Evolutionary conservation across 2,888 invertebrate species (phyloP).

Genomic region (Troilus luridus): DNA sequence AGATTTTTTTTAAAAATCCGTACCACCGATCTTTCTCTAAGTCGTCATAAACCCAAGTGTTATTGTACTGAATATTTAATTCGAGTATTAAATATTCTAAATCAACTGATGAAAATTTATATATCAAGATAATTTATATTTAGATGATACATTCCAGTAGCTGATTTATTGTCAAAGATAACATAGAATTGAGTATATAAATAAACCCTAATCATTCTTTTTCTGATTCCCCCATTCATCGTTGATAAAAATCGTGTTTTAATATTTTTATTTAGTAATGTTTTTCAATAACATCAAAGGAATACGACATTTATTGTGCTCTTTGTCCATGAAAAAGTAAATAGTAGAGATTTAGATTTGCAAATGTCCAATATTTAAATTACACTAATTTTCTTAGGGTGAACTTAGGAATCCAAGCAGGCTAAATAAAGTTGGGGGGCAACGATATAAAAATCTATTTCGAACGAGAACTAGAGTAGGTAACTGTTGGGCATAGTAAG

Average conservation of each 20-base stretch:
- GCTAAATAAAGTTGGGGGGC: not conserved
- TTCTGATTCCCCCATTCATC: not conserved
- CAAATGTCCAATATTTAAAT: not conserved
- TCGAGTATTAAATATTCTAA: not conserved
- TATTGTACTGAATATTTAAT: not conserved
- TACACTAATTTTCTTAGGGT: not conserved
- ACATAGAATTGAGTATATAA: no score
- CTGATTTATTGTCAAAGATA: no score
- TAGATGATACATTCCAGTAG: no score
- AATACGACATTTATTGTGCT: not conserved
- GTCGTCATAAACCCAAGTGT: not conserved
- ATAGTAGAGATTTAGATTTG: not conserved
- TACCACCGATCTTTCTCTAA: not conserved
- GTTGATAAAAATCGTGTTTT: not conserved
- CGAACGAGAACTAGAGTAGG: not conserved
- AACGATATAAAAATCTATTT: not conserved
- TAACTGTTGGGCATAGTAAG: not conserved
- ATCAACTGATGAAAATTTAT: not conserved
- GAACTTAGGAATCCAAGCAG: not conserved
- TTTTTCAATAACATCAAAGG: not conserved
- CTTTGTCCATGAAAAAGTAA: not conserved
- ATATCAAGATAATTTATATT: no score
- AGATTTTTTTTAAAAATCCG: not conserved
- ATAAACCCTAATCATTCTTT: not conserved
- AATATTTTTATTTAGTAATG: not conserved